phyloP scores from a whole-genome alignment of 1,140 invertebrate species.

The Platorchestia sp. region DNA sequence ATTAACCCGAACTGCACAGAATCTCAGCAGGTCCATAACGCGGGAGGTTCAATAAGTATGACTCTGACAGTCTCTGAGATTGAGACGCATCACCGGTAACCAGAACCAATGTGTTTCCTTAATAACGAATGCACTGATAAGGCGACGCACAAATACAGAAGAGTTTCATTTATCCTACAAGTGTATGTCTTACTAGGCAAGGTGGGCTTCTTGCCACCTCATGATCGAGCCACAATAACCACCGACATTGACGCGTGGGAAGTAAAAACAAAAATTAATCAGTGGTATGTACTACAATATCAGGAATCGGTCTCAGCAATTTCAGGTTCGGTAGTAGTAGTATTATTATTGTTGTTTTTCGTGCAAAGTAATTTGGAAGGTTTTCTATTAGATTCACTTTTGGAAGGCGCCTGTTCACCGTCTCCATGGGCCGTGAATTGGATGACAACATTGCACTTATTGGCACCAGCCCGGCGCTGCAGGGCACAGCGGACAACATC shows the following conservation, averaged over 20 bases:
- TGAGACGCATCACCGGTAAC: no score
- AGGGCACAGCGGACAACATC: background rate
- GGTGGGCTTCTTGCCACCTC: background rate
- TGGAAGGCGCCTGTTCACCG: background rate
- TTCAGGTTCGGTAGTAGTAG: background rate
- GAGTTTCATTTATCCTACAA: no score
- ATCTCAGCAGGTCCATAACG: no score
- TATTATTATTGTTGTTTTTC: background rate
- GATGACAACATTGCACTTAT: slow-evolving; percentile 35
- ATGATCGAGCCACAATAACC: background rate
- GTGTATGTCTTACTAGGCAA: background rate
- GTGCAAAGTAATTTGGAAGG: background rate
- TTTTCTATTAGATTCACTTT: background rate
- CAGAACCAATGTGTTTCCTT: no score
- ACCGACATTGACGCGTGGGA: background rate
- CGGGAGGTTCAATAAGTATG: no score
- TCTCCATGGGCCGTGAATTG: background rate
- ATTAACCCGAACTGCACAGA: no score
- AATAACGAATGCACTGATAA: no score
- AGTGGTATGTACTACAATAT: background rate
- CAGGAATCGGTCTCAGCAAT: background rate
- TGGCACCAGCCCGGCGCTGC: slow-evolving; percentile 3
- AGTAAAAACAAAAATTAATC: background rate
- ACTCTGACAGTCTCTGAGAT: no score
- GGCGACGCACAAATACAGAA: no score